Evolutionary conservation across 2,888 invertebrate genomes (phyloP).

Genomic region (Protonemura montana): DNA sequence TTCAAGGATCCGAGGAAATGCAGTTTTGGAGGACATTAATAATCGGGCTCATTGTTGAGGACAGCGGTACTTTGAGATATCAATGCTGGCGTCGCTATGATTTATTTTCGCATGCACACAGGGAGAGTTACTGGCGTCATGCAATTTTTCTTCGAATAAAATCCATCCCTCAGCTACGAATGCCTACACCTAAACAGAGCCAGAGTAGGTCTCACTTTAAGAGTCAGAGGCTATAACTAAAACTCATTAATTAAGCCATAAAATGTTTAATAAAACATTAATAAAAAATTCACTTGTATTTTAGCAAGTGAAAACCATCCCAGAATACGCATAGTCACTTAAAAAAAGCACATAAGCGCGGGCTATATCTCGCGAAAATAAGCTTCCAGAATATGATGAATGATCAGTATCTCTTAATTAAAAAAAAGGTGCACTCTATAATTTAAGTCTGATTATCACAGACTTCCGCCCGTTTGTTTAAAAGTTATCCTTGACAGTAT

Average conservation of each 20-base stretch:
- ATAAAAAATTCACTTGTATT: no score
- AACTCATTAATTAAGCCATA: no score
- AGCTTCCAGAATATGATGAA: neutral
- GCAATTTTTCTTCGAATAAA: neutral
- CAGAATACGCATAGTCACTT: no score
- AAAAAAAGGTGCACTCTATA: neutral
- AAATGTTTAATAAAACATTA: no score
- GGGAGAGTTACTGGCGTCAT: neutral
- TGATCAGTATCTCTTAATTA: neutral
- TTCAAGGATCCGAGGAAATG: neutral
- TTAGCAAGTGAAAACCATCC: no score
- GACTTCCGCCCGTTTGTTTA: neutral
- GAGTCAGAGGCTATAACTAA: no score
- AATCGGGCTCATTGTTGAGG: constrained; percentile 1
- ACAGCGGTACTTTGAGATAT: neutral
- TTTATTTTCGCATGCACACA: no score
- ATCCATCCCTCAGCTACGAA: neutral
- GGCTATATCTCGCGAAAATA: neutral
- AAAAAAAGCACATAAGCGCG: no score
- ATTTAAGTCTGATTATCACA: neutral
- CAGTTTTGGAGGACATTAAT: constrained; percentile 19
- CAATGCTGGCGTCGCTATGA: neutral
- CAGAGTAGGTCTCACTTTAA: no score
- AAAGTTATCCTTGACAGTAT: neutral
- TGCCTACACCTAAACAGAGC: no score